phyloP scores from a whole-genome alignment of 2,888 invertebrate species.

The Argyra leucocephala region DNA sequence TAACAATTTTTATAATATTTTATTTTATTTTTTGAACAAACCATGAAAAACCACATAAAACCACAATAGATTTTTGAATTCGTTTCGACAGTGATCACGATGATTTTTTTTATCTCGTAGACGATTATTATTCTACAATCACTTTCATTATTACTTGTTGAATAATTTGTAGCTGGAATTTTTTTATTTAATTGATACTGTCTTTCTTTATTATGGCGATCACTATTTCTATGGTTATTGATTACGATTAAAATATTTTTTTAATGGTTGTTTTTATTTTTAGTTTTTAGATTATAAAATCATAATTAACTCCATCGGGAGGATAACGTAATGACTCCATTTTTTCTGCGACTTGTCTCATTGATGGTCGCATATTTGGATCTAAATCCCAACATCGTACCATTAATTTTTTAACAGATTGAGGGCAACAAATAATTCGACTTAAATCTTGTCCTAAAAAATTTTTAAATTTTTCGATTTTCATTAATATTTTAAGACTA shows the following conservation, averaged over 20 bases:
- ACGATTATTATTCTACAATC: conserved; percentile 23
- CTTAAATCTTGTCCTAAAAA: conserved; percentile 75
- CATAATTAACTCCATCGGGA: conserved; percentile 67
- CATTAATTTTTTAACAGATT: conserved; percentile 80
- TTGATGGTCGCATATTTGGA: conserved; percentile 76
- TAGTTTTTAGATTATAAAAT: conserved; percentile 44
- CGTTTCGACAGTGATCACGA: no score
- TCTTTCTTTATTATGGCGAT: no score
- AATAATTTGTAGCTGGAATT: no score
- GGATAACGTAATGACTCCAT: conserved; percentile 65
- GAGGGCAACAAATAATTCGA: conserved; percentile 67
- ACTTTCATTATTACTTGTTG: no score
- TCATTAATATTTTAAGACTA: no score
- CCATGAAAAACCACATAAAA: no score
- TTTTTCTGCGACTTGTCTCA: conserved; percentile 67
- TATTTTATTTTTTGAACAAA: no score
- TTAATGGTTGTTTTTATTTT: background rate
- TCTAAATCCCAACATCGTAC: conserved; percentile 84
- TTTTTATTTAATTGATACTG: no score
- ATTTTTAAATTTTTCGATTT: no score
- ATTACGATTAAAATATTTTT: background rate
- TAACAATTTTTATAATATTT: no score
- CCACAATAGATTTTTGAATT: no score
- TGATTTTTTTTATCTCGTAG: no score
- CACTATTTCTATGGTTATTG: background rate